These are phyloP conservation scores for Nineta flava DNA, from an alignment of 2,888 invertebrate genomes.

Conservation along the genomic window DNA sequence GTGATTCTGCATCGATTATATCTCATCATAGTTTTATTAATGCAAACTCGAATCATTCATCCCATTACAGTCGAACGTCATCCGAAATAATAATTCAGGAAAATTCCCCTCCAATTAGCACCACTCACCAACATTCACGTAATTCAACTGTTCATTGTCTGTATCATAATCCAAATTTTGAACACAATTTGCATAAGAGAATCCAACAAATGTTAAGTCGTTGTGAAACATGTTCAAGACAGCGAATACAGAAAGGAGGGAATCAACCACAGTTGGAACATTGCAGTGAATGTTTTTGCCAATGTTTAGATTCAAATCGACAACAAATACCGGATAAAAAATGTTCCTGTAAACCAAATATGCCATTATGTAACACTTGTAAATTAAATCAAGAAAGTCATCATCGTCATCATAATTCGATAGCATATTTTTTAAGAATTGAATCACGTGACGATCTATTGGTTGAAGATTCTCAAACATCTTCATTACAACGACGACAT, in stretches of 20 bases:
- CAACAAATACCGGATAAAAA: neutral
- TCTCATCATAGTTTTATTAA: too few species aligned
- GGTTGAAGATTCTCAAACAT: slow-evolving; percentile 8
- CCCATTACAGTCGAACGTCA: too few species aligned
- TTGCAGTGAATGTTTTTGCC: neutral
- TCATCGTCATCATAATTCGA: slow-evolving; percentile 6
- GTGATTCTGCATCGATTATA: too few species aligned
- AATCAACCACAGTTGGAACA: neutral
- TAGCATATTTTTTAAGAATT: slow-evolving; percentile 14
- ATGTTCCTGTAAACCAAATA: neutral
- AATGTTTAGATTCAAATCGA: neutral
- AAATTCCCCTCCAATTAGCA: too few species aligned
- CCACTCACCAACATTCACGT: too few species aligned
- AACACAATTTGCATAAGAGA: neutral
- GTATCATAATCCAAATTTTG: too few species aligned
- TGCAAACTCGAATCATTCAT: too few species aligned
- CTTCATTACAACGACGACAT: neutral
- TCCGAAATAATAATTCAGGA: too few species aligned
- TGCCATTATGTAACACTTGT: neutral
- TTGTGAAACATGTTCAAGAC: neutral
- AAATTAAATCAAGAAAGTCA: neutral
- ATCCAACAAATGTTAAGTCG: neutral
- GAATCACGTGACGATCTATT: slow-evolving; percentile 11
- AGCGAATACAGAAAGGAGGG: neutral
- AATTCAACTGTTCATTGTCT: too few species aligned